Evolutionary conservation across 1,140 invertebrate genomes (phyloP).

Genomic region (Sarcophaga peregrina): DNA sequence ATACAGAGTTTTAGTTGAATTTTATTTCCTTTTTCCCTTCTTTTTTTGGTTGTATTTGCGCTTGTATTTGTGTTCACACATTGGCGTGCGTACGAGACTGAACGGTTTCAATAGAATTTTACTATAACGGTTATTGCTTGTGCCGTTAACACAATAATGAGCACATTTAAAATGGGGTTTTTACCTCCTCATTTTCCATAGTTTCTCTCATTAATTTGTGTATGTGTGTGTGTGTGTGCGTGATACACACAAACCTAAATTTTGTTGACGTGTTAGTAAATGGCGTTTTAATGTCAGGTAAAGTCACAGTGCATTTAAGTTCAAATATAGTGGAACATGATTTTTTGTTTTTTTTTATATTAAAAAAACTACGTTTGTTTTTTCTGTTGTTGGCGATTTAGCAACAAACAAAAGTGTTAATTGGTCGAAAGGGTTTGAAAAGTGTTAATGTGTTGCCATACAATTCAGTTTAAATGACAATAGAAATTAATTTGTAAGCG

Average conservation of each 20-base stretch:
- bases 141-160: constrained; percentile 14
- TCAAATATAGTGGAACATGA: background rate
- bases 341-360: too few relatives aligned
- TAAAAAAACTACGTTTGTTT: too few relatives aligned
- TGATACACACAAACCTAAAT: background rate
- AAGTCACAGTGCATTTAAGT: background rate
- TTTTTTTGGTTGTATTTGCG: too few relatives aligned
- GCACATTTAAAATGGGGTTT: background rate
- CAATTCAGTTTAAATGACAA: background rate
- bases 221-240: background rate
- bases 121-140: background rate
- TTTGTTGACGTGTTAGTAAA: background rate
- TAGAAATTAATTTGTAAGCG: too few relatives aligned
- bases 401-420: too few relatives aligned
- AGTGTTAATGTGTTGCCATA: background rate
- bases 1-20: too few relatives aligned
- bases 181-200: background rate
- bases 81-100: background rate
- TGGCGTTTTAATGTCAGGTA: background rate
- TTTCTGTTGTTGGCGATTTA: too few relatives aligned
- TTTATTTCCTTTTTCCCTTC: too few relatives aligned
- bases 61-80: too few relatives aligned
- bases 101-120: background rate
- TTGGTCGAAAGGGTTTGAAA: too few relatives aligned
- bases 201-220: background rate